Evolutionary conservation across 2,113 vertebrate genomes (phyloP), one percentile per base, ranked within the genome.

Genomic region (Leucopsar rothschildi): DNA sequence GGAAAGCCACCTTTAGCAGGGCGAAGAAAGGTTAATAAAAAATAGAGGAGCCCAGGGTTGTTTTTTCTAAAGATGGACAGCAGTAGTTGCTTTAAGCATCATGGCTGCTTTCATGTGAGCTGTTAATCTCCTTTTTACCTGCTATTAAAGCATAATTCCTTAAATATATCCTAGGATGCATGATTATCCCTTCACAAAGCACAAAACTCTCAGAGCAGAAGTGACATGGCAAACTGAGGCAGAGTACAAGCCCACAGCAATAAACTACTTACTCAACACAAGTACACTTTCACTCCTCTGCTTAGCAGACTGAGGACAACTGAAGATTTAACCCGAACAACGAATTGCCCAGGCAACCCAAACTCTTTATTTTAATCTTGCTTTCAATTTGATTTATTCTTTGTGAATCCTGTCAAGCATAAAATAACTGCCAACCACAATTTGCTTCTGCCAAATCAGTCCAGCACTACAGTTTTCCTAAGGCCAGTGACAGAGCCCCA

Each of bases 201-300:
- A 39, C 56, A 82, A 75, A 56, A 2, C 9, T 64, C 29, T 57
- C 47, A 47, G 31, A 80, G 52, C 75, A 92, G 27, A 25, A 73
- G 33, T 18, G 4, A 73, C 61, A 19, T 11, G 55, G 35, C 31
- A 71, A 70, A 77, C 0, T 39, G 47, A 66, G 37, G 49, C 70
- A 75, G 57, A 75, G 22, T 24, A 45, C 45, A 65, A 55, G 55
- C 44, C 55, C 37, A 79, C 55, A 73, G 61, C 3, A 2, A 44
- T 21, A 11, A 79, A 37, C 7, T 68, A 31, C 13, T 49, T 68
- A n/a, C 45, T 35, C 31, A 69, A 23, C 4, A 39, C 29, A 60
- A 61, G 35, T 5, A 52, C 9, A 14, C 9, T 56, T 75, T 12
- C 12, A 25, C 52, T 28, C 22, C 31, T 57, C 40, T 0, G 0